A percentile compares a stretch with the other conserved stretches of the same genome.
Evolutionary conservation across 1,140 invertebrate species (phyloP).

Genomic region (Drosophila equinoxialis): DNA sequence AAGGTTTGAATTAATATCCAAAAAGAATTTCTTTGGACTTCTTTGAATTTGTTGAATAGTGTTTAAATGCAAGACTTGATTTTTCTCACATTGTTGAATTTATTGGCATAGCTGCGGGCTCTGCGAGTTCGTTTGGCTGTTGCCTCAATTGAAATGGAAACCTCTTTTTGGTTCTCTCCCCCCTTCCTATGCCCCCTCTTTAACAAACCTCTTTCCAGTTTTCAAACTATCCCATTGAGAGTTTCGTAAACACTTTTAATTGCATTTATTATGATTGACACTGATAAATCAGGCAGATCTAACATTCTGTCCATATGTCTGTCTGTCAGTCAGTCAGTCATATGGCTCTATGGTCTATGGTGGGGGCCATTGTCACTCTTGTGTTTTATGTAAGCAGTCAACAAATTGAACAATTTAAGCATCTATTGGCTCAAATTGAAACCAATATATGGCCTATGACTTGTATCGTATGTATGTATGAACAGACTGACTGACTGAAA

Average conservation of each 20-base stretch:
- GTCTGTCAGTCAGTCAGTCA: conserved; percentile 40
- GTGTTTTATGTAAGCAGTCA: conserved; percentile 46
- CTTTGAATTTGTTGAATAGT: conserved; percentile 9
- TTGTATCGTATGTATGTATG: conserved; percentile 29
- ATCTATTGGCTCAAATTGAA: conserved; percentile 72
- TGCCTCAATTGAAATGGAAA: conserved; percentile 73
- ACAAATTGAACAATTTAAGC: conserved; percentile 72
- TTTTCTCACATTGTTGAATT: conserved; percentile 49
- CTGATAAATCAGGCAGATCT: conserved; percentile 56
- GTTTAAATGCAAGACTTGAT: conserved; percentile 28
- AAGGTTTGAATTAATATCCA: too few relatives aligned
- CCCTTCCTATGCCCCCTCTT: conserved; percentile 9
- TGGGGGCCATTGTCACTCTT: not conserved
- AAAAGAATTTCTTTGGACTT: too few relatives aligned
- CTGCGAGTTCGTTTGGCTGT: not conserved
- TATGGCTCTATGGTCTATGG: too few relatives aligned
- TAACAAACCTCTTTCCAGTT: not conserved
- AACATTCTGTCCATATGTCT: conserved; percentile 7
- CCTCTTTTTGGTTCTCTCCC: conserved; percentile 31
- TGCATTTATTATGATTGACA: conserved; percentile 79
- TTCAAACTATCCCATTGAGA: conserved; percentile 21
- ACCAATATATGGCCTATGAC: conserved; percentile 55
- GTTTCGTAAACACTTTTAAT: conserved; percentile 66
- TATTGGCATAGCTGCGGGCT: conserved; percentile 39
- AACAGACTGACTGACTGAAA: conserved; percentile 1